Base-by-base conservation (phyloP, 1,140 invertebrate genomes). In the Ooceraea biroi region DNA sequence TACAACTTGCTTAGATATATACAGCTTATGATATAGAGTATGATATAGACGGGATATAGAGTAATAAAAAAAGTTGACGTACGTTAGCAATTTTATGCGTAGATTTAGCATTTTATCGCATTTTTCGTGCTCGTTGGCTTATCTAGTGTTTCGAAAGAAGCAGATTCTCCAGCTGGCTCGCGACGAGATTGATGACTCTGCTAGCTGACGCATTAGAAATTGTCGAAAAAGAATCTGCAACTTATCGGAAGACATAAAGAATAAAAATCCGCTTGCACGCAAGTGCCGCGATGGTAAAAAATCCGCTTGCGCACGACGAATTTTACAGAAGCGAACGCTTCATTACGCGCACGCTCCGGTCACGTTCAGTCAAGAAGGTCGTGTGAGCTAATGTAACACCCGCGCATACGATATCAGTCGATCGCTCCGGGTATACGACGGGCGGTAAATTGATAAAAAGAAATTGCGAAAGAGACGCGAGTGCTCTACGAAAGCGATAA, bases 381-480 rank as follows among this genome's bases (percentile, higher is more conserved):
- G 76, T 69, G 65, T 80, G 76, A 58, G 76, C 36, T 78, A 57
- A 68, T 57, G 36, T 69, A 71, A 46, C 76, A 71, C 65, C 50
- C 65, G 65, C 66, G 76, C 68, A 57, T 77, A 58, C 41, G 65
- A 69, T 80, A 71, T 80, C 76, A 30, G 30, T 41, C 63, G 65
- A 80, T 69, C 65, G 76, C 19, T 22, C 36, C 74, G 57, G 11
- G 25, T 50, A 27, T 57, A 52, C 27, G 22, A 57, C 36, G 63
- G 76, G 46, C 48, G 61, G 36, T 80, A 57, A 58, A 69, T 71
- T 80, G 65, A 80, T 80, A 80, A 80, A 80, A 46, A 80, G 65
- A 69, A 55, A 80, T 80, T 80, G 36, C 65, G 76, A 80, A 80
- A 78, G 76, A 78, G 57, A 63, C 14, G 57, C 41, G 57, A 19